A percentile compares a stretch with the other conserved stretches of the same genome.
These are phyloP conservation scores for Sebastes iracundus DNA, from an alignment of 2,797 vertebrate genomes.

Conservation along the genomic window DNA sequence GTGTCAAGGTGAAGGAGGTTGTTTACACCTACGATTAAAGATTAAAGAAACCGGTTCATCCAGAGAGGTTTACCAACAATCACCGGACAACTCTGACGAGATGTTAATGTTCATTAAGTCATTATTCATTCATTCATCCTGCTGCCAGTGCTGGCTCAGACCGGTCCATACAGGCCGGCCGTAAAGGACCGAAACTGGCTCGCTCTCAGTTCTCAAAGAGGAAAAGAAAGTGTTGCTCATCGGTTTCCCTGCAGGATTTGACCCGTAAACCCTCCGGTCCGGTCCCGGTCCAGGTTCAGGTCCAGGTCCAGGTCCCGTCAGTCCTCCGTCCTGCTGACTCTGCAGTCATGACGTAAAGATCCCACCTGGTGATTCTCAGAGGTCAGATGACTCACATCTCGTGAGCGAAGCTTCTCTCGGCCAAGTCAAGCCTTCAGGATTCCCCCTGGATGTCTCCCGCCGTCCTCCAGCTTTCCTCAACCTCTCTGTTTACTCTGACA, in stretches of 20 bases:
- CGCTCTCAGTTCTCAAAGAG: not conserved
- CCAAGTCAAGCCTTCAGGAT: slow-evolving; percentile 41
- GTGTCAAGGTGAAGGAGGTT: too few species aligned
- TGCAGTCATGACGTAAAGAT: not conserved
- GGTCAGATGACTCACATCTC: slow-evolving; percentile 48
- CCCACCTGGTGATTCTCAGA: slow-evolving; percentile 21
- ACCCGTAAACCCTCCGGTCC: not conserved
- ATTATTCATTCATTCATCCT: too few species aligned
- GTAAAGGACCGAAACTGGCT: too few species aligned
- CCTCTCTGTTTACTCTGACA: not conserved
- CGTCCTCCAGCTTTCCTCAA: slow-evolving; percentile 14
- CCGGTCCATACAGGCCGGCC: too few species aligned
- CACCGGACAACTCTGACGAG: not conserved
- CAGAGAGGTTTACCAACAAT: not conserved
- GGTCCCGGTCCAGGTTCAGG: too few species aligned
- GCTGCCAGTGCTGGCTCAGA: too few species aligned
- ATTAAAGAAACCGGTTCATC: not conserved
- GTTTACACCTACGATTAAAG: not conserved
- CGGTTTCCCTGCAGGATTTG: slow-evolving; percentile 12
- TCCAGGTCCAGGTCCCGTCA: not conserved
- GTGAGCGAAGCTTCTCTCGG: slow-evolving; percentile 12
- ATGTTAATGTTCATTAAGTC: too few species aligned
- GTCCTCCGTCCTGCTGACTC: slow-evolving; percentile 14
- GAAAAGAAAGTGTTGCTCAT: slow-evolving; percentile 24
- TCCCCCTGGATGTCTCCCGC: slow-evolving; percentile 30